Conservation (phyloP, 2,797 vertebrate genomes). For the Coregonus ussuriensis region DNA sequence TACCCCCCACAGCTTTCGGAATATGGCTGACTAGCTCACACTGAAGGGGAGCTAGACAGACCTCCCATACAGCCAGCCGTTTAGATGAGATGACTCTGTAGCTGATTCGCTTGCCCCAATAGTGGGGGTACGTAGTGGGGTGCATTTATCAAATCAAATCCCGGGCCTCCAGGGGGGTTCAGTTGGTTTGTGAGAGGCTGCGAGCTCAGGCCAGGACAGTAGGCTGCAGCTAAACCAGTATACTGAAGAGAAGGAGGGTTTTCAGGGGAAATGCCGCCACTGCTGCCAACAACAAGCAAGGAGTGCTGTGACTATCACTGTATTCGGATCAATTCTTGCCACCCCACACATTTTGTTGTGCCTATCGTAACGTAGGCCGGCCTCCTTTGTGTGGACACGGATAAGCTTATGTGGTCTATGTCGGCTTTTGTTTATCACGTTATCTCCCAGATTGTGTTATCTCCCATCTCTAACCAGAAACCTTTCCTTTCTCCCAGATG, state of each 20-base stretch:
- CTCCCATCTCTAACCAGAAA: background rate
- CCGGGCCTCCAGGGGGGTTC: background rate
- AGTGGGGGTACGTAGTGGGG: background rate
- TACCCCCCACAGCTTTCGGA: background rate
- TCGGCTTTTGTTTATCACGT: background rate
- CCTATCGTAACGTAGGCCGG: background rate
- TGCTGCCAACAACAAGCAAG: background rate
- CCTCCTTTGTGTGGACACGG: background rate
- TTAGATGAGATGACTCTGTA: background rate
- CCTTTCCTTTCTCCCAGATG: conserved; percentile 80
- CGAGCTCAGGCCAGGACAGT: background rate
- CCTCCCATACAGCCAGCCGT: background rate
- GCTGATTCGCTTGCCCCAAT: background rate
- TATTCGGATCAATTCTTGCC: background rate
- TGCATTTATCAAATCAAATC: background rate
- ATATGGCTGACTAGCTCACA: too few species aligned
- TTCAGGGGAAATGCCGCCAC: background rate
- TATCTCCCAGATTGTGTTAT: background rate
- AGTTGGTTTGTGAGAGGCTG: background rate
- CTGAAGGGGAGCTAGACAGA: background rate
- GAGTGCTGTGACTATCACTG: background rate
- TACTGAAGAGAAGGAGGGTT: background rate
- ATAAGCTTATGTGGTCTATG: background rate
- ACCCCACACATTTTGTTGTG: background rate
- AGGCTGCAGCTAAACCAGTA: background rate